Conservation (phyloP, 2,888 invertebrate species). For the Eupithecia abbreviata region DNA sequence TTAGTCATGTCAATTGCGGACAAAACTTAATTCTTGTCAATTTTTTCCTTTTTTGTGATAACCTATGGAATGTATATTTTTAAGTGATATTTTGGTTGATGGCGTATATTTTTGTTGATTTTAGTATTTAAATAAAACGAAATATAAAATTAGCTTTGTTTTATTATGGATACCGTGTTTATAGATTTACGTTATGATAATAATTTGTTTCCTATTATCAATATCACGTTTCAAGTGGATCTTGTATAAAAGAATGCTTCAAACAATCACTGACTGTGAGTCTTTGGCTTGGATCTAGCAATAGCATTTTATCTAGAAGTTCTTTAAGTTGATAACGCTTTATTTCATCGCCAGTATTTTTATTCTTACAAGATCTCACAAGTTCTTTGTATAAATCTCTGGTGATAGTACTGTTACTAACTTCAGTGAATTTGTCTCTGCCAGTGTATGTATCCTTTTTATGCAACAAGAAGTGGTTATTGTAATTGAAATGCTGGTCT, state of each 20-base stretch:
- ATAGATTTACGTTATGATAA: conserved; percentile 12
- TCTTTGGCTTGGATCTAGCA: conserved; percentile 95
- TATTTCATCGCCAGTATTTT: conserved; percentile 92
- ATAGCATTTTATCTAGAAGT: conserved; percentile 94
- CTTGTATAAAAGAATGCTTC: conserved; percentile 93
- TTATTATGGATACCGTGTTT: conserved; percentile 48
- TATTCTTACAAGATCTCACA: conserved; percentile 89
- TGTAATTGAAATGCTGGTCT: conserved; percentile 98
- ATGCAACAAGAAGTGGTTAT: conserved; percentile 97
- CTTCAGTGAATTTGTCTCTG: conserved; percentile 96
- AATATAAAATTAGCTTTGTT: conserved; percentile 63
- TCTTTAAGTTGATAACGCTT: conserved; percentile 96
- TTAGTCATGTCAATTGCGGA: conserved; percentile 39
- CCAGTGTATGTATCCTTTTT: conserved; percentile 99
- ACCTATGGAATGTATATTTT: conserved; percentile 57
- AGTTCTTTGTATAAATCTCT: conserved; percentile 95
- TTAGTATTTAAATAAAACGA: conserved; percentile 66
- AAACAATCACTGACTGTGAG: conserved; percentile 94
- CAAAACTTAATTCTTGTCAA: conserved; percentile 52
- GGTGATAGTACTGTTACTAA: conserved; percentile 91
- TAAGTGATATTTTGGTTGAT: conserved; percentile 79
- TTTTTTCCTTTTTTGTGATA: conserved; percentile 79
- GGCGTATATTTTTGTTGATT: conserved; percentile 76
- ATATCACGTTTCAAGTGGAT: conserved; percentile 54
- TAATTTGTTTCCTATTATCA: conserved; percentile 36